A percentile compares a stretch with the other conserved stretches of the same genome.
phyloP scores from a whole-genome alignment of 53 echinoderm and acorn worm species.

The Echinarachnius parma region DNA sequence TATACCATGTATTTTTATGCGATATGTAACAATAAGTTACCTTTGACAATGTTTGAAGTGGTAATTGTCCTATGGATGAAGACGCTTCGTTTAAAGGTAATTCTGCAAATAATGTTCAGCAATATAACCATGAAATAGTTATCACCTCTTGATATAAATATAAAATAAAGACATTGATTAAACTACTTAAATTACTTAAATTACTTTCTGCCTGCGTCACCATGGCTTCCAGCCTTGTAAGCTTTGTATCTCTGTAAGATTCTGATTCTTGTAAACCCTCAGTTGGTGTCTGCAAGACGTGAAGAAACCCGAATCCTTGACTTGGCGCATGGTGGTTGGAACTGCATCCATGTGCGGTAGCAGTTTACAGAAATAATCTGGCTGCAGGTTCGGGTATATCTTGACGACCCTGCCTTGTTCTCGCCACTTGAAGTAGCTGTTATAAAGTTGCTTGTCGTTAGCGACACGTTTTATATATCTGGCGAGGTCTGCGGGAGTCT shows the following conservation, averaged over 20 bases:
- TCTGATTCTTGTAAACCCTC: background rate
- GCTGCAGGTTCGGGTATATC: constrained; percentile 66
- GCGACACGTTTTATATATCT: constrained; percentile 56
- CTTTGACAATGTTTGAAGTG: no score
- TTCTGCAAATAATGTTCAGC: no score
- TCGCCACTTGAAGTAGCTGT: constrained; percentile 69
- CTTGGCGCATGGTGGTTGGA: background rate
- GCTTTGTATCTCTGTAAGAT: constrained; percentile 16
- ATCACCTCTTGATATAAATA: no score
- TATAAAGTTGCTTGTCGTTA: constrained; percentile 58
- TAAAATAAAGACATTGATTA: no score
- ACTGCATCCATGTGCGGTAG: constrained; percentile 36
- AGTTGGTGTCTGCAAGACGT: constrained; percentile 54
- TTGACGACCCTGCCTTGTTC: constrained; percentile 37
- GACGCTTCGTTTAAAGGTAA: no score
- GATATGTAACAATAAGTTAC: no score
- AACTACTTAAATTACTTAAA: no score
- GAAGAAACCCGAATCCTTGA: constrained; percentile 61
- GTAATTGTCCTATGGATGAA: no score
- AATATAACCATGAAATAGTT: no score
- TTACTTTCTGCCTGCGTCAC: no score
- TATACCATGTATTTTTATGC: no score
- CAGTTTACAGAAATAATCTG: constrained; percentile 65
- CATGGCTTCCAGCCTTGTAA: constrained; percentile 29
- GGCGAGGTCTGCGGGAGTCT: constrained; percentile 54